Evolutionary conservation across 2,797 vertebrate genomes (phyloP), one percentile per base, ranked within the genome.

Genomic region (Cyprinella venusta): DNA sequence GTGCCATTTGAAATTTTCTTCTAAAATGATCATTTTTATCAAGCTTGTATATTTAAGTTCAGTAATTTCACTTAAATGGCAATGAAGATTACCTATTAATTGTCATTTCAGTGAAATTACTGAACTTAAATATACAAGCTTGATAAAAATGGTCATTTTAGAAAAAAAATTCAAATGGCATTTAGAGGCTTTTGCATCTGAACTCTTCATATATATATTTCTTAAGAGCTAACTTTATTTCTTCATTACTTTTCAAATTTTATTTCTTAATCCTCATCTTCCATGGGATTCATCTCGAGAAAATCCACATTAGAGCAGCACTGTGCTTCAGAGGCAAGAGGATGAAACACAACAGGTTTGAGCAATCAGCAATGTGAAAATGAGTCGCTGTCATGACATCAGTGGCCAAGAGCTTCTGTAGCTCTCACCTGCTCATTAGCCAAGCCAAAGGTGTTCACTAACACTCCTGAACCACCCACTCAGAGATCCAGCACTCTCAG

Each of bases 391-490:
- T 65, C 42, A 72, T 84, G 83, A 80, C 70, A 87, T 79, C 75
- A 84, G 75, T n/a, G 50, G 56, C 67, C 52, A 61, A 74, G 75
- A 78, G 82, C 72, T 72, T 77, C 74, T 52, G 80, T 91, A 89
- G 91, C 63, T 90, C 92, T 93, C 93, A 94, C 93, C 94, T 93
- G 92, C 93, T 95, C 93, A 94, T 95, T 94, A 95, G 93, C 83
- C 26, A 30, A 76, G 70, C 56, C 84, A 78, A 88, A 85, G 85
- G 76, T 83, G 82, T 82, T 87, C 84, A 52, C 33, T 30, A 82
- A 76, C 59, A 48, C 50, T 79, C 9, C 52, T 87, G 77, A 52
- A 38, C 38, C 76, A 87, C 45, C 76, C 79, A 82, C 45, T 74
- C 79, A 85, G 48, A 94, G 92, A 94, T 92, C 92, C 90, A 59